Evolutionary conservation across 2,888 invertebrate species (phyloP).

Genomic region (Eristalis intricaria): DNA sequence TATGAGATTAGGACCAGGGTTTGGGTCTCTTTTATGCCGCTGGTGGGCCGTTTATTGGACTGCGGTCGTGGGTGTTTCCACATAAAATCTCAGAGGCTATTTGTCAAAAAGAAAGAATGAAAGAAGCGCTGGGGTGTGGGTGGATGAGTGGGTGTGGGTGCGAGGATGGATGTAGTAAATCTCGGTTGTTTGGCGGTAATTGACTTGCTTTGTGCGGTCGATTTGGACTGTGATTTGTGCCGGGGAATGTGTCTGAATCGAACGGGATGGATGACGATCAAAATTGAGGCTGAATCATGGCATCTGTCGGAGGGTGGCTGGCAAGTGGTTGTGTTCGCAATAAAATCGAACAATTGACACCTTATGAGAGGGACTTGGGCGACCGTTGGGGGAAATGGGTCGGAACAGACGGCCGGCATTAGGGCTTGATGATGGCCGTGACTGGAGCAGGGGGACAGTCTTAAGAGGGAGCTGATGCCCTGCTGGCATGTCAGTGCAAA

Average conservation of each 20-base stretch:
- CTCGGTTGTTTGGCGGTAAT: constrained; percentile 5
- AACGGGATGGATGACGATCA: not conserved
- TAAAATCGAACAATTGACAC: not conserved
- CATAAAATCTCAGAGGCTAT: constrained; percentile 32
- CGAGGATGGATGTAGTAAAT: constrained; percentile 1
- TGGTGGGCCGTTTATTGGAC: not conserved
- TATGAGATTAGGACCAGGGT: constrained; percentile 37
- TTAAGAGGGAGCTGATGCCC: not conserved
- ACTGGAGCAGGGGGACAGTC: not conserved
- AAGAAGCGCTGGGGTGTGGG: not conserved
- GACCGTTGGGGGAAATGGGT: not conserved
- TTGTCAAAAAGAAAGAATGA: constrained; percentile 17
- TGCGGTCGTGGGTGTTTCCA: not conserved
- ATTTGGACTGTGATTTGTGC: not conserved
- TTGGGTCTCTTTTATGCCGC: constrained; percentile 21
- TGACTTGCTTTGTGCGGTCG: not conserved
- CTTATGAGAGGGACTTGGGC: not conserved
- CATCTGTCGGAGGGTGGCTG: not conserved
- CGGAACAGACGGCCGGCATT: not conserved
- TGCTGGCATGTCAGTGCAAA: not conserved
- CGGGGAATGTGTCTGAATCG: not conserved
- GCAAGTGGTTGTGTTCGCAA: not conserved
- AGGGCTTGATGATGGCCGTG: not conserved
- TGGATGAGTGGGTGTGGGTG: not conserved
- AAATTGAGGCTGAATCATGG: not conserved